Percentiles rank a stretch among this genome's conserved stretches.
These are phyloP conservation scores for Lordiphosa stackelbergi DNA, from an alignment of 1,140 invertebrate species.

Conservation along the genomic window DNA sequence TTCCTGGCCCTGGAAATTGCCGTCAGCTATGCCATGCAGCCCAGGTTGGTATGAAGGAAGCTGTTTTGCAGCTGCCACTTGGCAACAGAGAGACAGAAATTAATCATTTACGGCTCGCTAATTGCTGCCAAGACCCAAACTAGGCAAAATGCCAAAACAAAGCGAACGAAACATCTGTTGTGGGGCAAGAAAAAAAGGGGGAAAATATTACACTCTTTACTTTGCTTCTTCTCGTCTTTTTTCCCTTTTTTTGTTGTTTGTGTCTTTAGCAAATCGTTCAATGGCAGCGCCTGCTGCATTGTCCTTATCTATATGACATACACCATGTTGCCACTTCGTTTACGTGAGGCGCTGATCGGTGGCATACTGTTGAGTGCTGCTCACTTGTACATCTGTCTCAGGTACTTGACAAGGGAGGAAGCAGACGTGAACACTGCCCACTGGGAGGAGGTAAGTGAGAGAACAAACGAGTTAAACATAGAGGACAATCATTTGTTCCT, in stretches of 20 bases:
- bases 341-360: conserved; percentile 87
- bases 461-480: conserved; percentile 6
- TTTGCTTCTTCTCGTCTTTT: conserved; percentile 4
- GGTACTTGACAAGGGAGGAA: conserved; percentile 20
- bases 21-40: conserved; percentile 78
- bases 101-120: conserved; percentile 62
- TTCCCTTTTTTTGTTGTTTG: too few species aligned
- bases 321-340: conserved; percentile 88
- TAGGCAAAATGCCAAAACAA: conserved; percentile 3
- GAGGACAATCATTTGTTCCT: too few species aligned
- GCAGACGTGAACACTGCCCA: conserved; percentile 17
- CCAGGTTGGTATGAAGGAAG: conserved; percentile 73
- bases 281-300: conserved; percentile 72
- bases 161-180: conserved; percentile 7
- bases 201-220: not conserved
- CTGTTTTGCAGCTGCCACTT: conserved; percentile 27
- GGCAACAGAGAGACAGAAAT: conserved; percentile 17
- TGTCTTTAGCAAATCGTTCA: conserved; percentile 68
- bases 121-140: conserved; percentile 30
- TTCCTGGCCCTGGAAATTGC: conserved; percentile 83
- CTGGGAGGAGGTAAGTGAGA: conserved; percentile 67
- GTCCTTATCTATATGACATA: conserved; percentile 93
- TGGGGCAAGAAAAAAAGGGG: conserved; percentile 3
- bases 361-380: conserved; percentile 83
- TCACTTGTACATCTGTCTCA: conserved; percentile 80